Evolutionary conservation across 2,797 vertebrate genomes (phyloP).

Genomic region (Artibeus jamaicensis): DNA sequence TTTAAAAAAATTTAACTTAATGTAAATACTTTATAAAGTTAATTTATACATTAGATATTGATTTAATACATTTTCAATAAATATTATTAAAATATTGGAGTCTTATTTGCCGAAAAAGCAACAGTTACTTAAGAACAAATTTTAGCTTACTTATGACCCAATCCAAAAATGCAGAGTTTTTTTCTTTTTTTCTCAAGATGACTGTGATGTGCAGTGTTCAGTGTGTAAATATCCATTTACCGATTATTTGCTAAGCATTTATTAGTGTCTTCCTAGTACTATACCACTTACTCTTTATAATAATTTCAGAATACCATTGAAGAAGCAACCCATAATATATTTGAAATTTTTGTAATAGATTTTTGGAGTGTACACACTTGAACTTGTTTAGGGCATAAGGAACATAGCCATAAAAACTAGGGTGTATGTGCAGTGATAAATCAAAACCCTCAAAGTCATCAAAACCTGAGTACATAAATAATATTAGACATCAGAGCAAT

Average conservation of each 20-base stretch:
- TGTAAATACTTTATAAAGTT: not conserved
- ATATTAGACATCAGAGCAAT: not conserved
- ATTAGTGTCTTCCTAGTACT: not conserved
- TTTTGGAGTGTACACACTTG: not conserved
- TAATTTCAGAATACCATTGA: not conserved
- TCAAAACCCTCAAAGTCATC: not conserved
- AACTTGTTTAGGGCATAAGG: not conserved
- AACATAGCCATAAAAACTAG: not conserved
- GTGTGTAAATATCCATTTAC: not conserved
- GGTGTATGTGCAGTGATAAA: not conserved
- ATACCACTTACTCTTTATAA: not conserved
- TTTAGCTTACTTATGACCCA: not conserved
- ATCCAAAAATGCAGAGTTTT: not conserved
- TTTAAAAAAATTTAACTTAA: not conserved
- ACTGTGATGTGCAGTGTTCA: not conserved
- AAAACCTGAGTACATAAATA: not conserved
- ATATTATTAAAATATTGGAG: not conserved
- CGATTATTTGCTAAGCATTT: not conserved
- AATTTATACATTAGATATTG: not conserved
- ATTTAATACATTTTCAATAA: not conserved
- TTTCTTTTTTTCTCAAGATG: not conserved
- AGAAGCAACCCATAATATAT: not conserved
- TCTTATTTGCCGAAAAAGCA: not conserved
- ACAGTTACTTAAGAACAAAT: not conserved
- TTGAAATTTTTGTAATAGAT: not conserved